These are phyloP conservation scores for Linyphia triangularis DNA, from an alignment of 2,888 invertebrate species.

Conservation along the genomic window DNA sequence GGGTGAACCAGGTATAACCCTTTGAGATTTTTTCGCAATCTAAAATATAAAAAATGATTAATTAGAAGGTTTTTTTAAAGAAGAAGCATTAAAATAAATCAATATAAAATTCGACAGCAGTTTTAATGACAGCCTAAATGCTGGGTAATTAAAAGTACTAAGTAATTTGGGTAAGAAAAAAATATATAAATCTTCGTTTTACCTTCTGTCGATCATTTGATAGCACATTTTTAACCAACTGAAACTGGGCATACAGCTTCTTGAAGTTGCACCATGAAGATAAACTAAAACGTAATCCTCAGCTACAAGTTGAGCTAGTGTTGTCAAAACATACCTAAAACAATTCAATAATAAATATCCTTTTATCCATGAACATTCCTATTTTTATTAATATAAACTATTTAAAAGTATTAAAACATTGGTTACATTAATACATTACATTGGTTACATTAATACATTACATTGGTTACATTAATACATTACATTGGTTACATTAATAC, in stretches of 20 bases:
- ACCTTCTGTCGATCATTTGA: constrained; percentile 87
- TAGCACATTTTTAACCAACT: constrained; percentile 92
- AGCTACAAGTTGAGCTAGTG: constrained; percentile 91
- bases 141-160: background rate
- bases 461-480: no score
- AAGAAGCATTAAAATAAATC: no score
- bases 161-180: background rate
- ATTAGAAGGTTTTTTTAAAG: no score
- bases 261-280: constrained; percentile 89
- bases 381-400: no score
- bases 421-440: background rate
- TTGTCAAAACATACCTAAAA: constrained; percentile 90
- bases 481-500: background rate
- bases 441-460: background rate
- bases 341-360: background rate
- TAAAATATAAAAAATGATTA: constrained; percentile 76
- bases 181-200: background rate
- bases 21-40: constrained; percentile 90
- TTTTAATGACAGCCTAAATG: background rate
- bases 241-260: constrained; percentile 88
- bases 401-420: no score
- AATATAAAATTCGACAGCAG: no score
- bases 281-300: constrained; percentile 94
- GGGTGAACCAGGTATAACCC: constrained; percentile 93
- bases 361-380: no score